These are phyloP conservation scores for Sympetrum striolatum DNA, from an alignment of 2,888 invertebrate species.

Conservation along the genomic window DNA sequence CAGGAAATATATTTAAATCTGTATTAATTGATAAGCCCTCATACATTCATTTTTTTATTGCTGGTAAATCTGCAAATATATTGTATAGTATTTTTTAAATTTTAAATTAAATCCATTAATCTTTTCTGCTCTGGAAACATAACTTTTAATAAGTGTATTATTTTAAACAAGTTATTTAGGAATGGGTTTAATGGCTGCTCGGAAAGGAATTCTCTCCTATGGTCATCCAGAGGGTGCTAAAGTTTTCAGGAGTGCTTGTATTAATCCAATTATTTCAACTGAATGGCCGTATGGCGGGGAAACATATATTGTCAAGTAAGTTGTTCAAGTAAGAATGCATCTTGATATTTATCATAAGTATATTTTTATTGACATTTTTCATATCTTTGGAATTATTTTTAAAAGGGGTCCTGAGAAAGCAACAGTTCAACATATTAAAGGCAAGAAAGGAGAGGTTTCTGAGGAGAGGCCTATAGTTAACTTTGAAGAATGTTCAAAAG, in stretches of 20 bases:
- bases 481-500: conserved; percentile 66
- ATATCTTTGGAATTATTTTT: background rate
- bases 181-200: conserved; percentile 89
- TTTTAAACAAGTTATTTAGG: conserved; percentile 80
- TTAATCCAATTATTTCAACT: conserved; percentile 78
- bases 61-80: too few species aligned
- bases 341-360: background rate
- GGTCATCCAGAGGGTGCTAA: conserved; percentile 62
- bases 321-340: background rate
- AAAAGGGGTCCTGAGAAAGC: conserved; percentile 58
- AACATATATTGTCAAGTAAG: conserved; percentile 72
- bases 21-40: too few species aligned
- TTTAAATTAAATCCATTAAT: too few species aligned
- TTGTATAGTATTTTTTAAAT: too few species aligned
- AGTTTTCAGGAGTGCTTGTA: conserved; percentile 72
- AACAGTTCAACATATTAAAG: conserved; percentile 55
- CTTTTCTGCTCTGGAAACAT: too few species aligned
- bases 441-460: conserved; percentile 61
- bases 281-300: conserved; percentile 78
- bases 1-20: too few species aligned
- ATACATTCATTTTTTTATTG: too few species aligned
- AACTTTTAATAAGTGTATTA: background rate
- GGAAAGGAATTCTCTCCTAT: conserved; percentile 75
- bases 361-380: background rate
- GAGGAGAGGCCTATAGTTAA: conserved; percentile 71